Evolutionary conservation across 30 jellyfish, hydroid and myxozoan species (phyloP).

Genomic region (Morbakka virulenta): DNA sequence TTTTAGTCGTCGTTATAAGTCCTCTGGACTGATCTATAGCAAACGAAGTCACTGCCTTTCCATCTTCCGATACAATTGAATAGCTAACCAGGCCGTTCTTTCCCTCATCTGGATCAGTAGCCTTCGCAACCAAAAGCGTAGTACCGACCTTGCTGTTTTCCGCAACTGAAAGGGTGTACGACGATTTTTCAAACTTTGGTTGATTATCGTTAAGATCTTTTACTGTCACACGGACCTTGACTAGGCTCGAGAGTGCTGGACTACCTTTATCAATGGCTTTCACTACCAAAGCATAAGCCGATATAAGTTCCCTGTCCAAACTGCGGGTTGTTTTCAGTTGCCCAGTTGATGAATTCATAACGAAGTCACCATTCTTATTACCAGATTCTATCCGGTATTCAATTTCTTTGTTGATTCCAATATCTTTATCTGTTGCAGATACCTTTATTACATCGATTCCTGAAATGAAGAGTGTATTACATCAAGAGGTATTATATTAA

Average conservation of each 20-base stretch:
- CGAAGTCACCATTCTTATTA: slow-evolving; percentile 36
- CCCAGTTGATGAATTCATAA: slow-evolving; percentile 56
- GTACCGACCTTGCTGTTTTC: slow-evolving; percentile 76
- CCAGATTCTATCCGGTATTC: slow-evolving; percentile 70
- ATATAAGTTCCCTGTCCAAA: slow-evolving; percentile 69
- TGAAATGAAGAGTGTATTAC: neutral
- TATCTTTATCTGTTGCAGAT: slow-evolving; percentile 71
- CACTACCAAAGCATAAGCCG: slow-evolving; percentile 48
- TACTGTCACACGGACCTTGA: slow-evolving; percentile 43
- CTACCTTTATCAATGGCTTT: slow-evolving; percentile 84
- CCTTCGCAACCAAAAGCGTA: slow-evolving; percentile 30
- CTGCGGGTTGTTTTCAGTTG: slow-evolving; percentile 33
- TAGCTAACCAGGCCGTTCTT: slow-evolving; percentile 65
- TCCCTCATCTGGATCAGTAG: slow-evolving; percentile 76
- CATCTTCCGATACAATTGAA: slow-evolving; percentile 45
- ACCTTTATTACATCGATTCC: slow-evolving; percentile 47
- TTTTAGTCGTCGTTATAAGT: slow-evolving; percentile 27
- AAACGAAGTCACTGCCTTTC: slow-evolving; percentile 34
- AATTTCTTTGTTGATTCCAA: slow-evolving; percentile 65
- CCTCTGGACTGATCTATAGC: slow-evolving; percentile 59
- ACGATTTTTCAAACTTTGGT: slow-evolving; percentile 83
- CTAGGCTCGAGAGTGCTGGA: slow-evolving; percentile 58
- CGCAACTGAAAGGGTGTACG: too few relatives aligned
- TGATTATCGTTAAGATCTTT: slow-evolving; percentile 70
- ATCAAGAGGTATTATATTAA: neutral